These are phyloP conservation scores for Octodon degus DNA, from an alignment of 2,113 vertebrate species.

Conservation along the genomic window DNA sequence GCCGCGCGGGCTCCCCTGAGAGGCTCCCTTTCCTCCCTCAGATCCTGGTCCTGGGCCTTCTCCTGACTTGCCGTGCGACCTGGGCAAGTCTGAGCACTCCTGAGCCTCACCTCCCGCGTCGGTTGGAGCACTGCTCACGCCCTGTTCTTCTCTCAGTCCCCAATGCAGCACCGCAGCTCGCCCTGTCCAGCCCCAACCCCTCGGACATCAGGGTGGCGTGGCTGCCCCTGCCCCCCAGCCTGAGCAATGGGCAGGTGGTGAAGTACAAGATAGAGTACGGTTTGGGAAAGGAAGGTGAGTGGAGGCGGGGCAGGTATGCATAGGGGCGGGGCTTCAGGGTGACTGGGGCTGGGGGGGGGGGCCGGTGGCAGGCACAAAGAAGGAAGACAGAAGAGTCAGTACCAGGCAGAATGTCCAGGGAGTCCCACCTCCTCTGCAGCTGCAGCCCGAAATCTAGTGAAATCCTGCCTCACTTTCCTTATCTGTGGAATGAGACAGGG, in stretches of 20 bases:
- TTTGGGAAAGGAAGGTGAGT: constrained; percentile 92
- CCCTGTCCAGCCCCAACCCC: constrained; percentile 93
- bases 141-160: constrained; percentile 90
- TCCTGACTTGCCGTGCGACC: constrained; percentile 60
- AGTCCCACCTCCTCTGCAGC: not conserved
- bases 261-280: constrained; percentile 96
- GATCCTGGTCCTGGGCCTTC: constrained; percentile 61
- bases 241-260: constrained; percentile 93
- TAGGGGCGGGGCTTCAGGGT: not conserved
- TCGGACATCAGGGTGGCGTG: constrained; percentile 94
- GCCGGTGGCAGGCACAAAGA: not conserved
- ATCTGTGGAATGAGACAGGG: not conserved
- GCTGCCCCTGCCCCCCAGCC: constrained; percentile 92
- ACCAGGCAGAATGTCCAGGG: not conserved
- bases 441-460: not conserved
- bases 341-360: not conserved
- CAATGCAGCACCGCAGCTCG: constrained; percentile 93
- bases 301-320: too few species aligned
- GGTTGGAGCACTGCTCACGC: constrained; percentile 58
- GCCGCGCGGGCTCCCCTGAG: constrained; percentile 51
- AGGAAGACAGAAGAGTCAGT: not conserved
- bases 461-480: not conserved
- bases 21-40: constrained; percentile 68
- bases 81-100: constrained; percentile 51
- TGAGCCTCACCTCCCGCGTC: constrained; percentile 41